Evolutionary conservation across 2,888 invertebrate genomes (phyloP), one percentile per base, ranked within the genome.

Genomic region (Poecilobothrus nobilitatus): DNA sequence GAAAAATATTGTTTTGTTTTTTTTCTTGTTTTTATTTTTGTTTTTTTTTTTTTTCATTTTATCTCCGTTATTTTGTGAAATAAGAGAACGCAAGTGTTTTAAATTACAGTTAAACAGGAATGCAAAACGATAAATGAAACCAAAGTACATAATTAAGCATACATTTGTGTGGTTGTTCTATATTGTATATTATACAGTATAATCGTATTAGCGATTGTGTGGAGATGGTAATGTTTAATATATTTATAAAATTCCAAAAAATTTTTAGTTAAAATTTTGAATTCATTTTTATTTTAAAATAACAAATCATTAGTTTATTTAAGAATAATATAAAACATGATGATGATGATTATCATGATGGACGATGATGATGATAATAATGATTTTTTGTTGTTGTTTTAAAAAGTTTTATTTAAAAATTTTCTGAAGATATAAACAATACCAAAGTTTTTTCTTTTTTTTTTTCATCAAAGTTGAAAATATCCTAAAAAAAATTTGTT

Each of bases 61-160:
- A 12, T 18, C 2, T 53, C 18, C 18, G 7, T 18, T 53, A 15
- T 53, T n/a, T 53, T 37, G 2, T 37, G 8, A 8, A 37, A 53
- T 53, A 53, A 53, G 53, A 53, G 53, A 53, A 53, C 53, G 53
- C 53, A 53, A 53, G 53, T 53, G 53, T 53, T 53, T 53, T 18
- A 53, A 53, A 53, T 53, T 53, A 53, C 53, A 53, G 7, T 18
- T 12, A 37, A 37, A 27, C 27, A 27, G 27, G 27, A 27, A 27
- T 27, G 27, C 37, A 53, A n/a, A 53, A 53, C 53, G 53, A 53
- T 53, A 15, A 18, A 53, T 53, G 53, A 53, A 53, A 53, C 53
- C 53, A 18, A 53, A 53, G 18, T 53, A 53, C 53, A 53, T 53
- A 53, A 53, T 53, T 53, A 53, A 53, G 53, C 53, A 53, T 53